Evolutionary conservation across 2,888 invertebrate species (phyloP), one percentile per base, ranked within the genome.

Genomic region (Limnephilus rhombicus): DNA sequence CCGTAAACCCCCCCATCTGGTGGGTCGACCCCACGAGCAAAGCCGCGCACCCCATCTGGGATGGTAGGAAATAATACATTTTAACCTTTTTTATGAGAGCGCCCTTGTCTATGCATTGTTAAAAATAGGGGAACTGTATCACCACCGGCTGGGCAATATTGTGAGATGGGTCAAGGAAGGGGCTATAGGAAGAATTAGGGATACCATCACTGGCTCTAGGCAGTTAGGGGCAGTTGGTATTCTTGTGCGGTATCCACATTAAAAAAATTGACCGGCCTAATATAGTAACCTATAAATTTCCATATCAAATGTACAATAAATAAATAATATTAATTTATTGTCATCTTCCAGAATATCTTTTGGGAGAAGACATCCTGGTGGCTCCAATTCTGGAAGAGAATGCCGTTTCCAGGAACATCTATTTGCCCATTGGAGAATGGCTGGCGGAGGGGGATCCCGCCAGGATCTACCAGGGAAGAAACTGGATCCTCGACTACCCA

Each of bases 1-100:
- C 98, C 0, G 96, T 98, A 90, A 97, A 98, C 95, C 95, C 97
- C 86, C 98, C 98, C 0, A 95, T 98, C 80, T 98, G 98, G 98
- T 98, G 98, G 98, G 94, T 97, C 3, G 97, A 97, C 92, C 97
- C 98, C 0, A 95, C 95, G 2, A 97, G 98, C 94, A 94, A 94
- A 49, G 95, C 95, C 18, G 96, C 97, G 0, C 95, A 95, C 34
- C 95, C 95, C 89, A 95, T 95, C 1, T 95, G 95, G 95, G 96
- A 96, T 93, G 94, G 95, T 95, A 94, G 94, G 93, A 92, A 18
- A 53, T 18, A 15, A 15, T 3, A 53, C 53, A 49, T 49, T 49
- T 49, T 49, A 49, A 3, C 49, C 49, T 13, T 49, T 49, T 45
- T 15, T 49, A 49, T 49, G 13, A 15, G 13, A 49, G 49, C 3